These are phyloP conservation scores for Drosophila fungiperda DNA, from an alignment of 2,888 invertebrate genomes.

Conservation along the genomic window DNA sequence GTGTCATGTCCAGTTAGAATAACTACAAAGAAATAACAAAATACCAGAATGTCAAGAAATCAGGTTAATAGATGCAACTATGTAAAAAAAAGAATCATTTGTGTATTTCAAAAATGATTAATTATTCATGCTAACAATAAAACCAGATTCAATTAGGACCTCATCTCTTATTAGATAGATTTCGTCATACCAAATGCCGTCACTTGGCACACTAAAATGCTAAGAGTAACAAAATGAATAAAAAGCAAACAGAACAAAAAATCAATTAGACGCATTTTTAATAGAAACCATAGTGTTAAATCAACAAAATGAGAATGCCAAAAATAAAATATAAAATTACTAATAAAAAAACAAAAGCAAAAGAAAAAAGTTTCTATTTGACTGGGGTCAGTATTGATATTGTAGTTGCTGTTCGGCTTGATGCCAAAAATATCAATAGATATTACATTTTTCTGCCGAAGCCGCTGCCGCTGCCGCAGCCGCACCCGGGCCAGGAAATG, in stretches of 20 bases:
- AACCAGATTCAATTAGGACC: not conserved
- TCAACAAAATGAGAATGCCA: constrained; percentile 34
- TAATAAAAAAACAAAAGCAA: constrained; percentile 10
- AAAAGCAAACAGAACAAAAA: constrained; percentile 13
- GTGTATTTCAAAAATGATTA: not conserved
- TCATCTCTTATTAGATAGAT: not conserved
- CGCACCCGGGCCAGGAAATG: constrained; percentile 55
- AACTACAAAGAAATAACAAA: constrained; percentile 5
- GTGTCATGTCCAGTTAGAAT: constrained; percentile 40
- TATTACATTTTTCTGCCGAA: constrained; percentile 53
- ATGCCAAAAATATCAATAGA: constrained; percentile 69
- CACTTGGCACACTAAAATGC: constrained; percentile 13
- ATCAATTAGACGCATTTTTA: constrained; percentile 57
- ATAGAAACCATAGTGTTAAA: constrained; percentile 48
- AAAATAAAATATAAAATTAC: constrained; percentile 26
- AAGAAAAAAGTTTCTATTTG: constrained; percentile 11
- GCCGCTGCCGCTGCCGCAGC: constrained; percentile 33
- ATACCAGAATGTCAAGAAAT: constrained; percentile 17
- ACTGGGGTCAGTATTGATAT: constrained; percentile 41
- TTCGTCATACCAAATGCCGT: constrained; percentile 11
- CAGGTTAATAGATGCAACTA: constrained; percentile 6
- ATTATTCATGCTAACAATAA: not conserved
- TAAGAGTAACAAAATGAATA: not conserved
- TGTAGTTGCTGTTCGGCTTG: constrained; percentile 33
- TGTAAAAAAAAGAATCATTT: not conserved